Base-by-base conservation (phyloP, 2,113 vertebrate species). In the Cyanoderma ruficeps region DNA sequence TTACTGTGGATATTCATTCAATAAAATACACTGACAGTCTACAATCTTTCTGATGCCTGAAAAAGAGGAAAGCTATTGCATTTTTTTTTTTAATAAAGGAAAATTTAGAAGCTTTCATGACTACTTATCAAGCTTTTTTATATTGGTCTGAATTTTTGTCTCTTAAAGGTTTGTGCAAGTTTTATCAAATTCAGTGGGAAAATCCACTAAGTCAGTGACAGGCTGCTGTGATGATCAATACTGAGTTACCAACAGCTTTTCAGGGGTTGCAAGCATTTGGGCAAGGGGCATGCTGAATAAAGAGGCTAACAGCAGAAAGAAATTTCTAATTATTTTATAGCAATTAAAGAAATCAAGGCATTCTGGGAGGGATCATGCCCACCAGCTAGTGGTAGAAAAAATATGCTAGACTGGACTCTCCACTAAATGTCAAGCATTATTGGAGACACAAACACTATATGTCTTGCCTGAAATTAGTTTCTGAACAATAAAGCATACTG, bases 1-100 rank as follows among this genome's bases (percentile, higher is more conserved):
- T 94, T 93, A 39, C 33, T 80, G 70, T 80, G 28, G 75, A 31
- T 65, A 31, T 89, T 94, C 71, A 79, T 80, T 95, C 86, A 94
- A 30, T 92, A 70, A 93, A 95, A 92, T 90, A 15, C 50, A 67
- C 27, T 68, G 65, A 71, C 31, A 89, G 23, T 82, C 82, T 92
- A n/a, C 53, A 77, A 49, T 72, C 10, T 85, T 90, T 60, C 60
- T 83, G 56, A 77, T 80, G 59, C 83, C 37, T 33, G 52, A 65
- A 91, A 68, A 13, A 52, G 22, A 59, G 4, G n/a, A 90, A 84
- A 85, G 17, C 7, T 49, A 49, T 42, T 77, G 20, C 44, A 16
- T 41, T 46, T 25, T 69, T 30, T 37, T 55, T 47, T 56, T 20
- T 12, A 46, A 82, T 33, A 77, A 13, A 30, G 39, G 4, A 46